A percentile compares a stretch with the other conserved stretches of the same genome.
Evolutionary conservation across 2,113 vertebrate species (phyloP).

Genomic region (Vulpes lagopus): DNA sequence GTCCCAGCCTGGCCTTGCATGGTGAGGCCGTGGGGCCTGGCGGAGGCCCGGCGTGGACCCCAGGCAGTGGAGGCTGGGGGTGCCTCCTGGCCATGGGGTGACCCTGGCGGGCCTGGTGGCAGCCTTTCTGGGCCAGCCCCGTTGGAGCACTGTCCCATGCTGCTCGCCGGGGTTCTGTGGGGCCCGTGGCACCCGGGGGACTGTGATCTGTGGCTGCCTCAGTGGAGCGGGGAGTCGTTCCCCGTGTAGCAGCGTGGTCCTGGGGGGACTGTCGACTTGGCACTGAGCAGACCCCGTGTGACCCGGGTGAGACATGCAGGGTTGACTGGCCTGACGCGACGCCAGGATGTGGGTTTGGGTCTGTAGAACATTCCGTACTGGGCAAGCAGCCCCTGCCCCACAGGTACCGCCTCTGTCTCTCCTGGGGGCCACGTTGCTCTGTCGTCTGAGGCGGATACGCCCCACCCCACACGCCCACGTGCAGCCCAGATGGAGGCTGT

Average conservation of each 20-base stretch:
- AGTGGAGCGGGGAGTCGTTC: accelerated
- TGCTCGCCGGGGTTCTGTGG: neutral
- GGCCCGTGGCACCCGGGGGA: neutral
- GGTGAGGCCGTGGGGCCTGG: neutral
- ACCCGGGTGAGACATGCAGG: accelerated
- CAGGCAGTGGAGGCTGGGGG: accelerated
- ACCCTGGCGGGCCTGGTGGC: neutral
- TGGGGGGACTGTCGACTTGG: neutral
- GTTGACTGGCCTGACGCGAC: neutral
- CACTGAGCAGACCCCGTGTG: accelerated
- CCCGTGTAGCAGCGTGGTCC: too few species aligned
- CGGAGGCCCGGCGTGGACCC: neutral
- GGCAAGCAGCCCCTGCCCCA: neutral
- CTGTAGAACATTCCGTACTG: neutral
- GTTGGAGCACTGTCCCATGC: accelerated
- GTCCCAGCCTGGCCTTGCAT: neutral
- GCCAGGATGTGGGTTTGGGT: neutral
- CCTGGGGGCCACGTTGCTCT: neutral
- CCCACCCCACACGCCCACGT: accelerated
- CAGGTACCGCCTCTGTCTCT: neutral
- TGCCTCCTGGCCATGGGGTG: accelerated
- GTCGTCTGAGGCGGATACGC: neutral
- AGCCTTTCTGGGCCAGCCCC: neutral
- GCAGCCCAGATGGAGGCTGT: neutral
- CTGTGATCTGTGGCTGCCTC: accelerated